A percentile compares a stretch with the other conserved stretches of the same genome.
Evolutionary conservation across 2,888 invertebrate genomes (phyloP).

Genomic region (Idaea straminata): DNA sequence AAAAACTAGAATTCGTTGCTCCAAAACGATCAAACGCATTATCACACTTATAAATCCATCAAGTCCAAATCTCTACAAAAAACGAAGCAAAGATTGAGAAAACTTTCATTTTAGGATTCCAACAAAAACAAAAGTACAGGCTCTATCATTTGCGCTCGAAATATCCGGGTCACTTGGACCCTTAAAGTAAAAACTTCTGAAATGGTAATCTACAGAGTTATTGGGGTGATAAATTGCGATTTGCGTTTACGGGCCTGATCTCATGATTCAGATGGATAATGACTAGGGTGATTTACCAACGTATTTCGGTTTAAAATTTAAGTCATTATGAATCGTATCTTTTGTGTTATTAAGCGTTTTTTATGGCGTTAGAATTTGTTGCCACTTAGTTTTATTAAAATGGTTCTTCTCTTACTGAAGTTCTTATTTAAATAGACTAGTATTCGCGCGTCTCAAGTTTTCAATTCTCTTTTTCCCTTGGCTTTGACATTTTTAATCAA

Average conservation of each 20-base stretch:
- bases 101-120: background rate
- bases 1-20: background rate
- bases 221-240: slow-evolving; percentile 31
- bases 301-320: slow-evolving; percentile 4
- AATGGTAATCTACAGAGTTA: slow-evolving; percentile 33
- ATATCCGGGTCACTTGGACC: slow-evolving; percentile 19
- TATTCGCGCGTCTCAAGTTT: no score
- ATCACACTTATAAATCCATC: background rate
- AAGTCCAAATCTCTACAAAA: background rate
- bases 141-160: slow-evolving; percentile 1
- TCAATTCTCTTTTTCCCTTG: no score
- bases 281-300: slow-evolving; percentile 17
- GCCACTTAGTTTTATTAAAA: background rate
- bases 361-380: background rate
- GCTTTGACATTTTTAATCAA: no score
- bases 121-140: slow-evolving; percentile 4
- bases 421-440: no score
- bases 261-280: slow-evolving; percentile 25
- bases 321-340: slow-evolving; percentile 10
- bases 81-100: background rate
- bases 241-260: slow-evolving; percentile 30
- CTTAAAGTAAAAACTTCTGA: slow-evolving; percentile 30
- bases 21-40: background rate
- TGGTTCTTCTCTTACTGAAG: background rate
- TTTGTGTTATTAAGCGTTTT: background rate